These are phyloP conservation scores for Melanotaenia duboulayi DNA, from an alignment of 2,113 vertebrate species.

Conservation along the genomic window DNA sequence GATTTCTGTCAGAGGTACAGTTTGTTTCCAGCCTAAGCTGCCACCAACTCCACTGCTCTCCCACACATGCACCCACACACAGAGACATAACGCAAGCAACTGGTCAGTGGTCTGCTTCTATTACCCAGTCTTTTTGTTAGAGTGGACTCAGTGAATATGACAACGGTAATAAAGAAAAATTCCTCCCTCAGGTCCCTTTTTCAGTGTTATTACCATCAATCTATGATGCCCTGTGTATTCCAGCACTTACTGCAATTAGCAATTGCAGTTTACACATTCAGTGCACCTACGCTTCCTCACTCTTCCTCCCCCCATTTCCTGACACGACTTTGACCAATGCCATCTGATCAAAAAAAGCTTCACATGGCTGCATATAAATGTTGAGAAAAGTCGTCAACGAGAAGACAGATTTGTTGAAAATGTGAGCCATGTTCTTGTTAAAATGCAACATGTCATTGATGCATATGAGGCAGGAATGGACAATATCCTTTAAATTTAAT, in stretches of 20 bases:
- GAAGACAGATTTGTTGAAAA: constrained; percentile 51
- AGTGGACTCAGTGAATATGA: constrained; percentile 36
- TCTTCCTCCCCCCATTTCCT: constrained; percentile 39
- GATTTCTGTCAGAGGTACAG: constrained; percentile 46
- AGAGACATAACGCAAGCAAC: constrained; percentile 29
- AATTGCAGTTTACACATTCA: constrained; percentile 46
- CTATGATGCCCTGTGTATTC: constrained; percentile 32
- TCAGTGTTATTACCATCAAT: constrained; percentile 50
- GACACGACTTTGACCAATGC: constrained; percentile 40
- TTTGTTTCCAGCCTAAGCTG: constrained; percentile 50
- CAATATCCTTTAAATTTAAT: constrained; percentile 7
- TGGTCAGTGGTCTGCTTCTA: constrained; percentile 45
- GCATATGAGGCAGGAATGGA: constrained; percentile 22
- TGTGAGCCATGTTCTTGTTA: constrained; percentile 43
- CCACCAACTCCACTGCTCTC: constrained; percentile 30
- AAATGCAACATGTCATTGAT: constrained; percentile 29
- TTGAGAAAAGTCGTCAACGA: constrained; percentile 12
- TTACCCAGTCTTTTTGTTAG: constrained; percentile 29
- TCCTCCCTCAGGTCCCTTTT: constrained; percentile 52
- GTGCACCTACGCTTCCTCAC: constrained; percentile 32
- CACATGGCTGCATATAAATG: constrained; percentile 32
- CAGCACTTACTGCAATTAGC: constrained; percentile 64
- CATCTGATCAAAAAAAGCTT: constrained; percentile 40
- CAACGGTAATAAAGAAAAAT: constrained; percentile 48
- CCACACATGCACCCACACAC: constrained; percentile 12